Evolutionary conservation across 1,140 invertebrate genomes (phyloP).

Genomic region (Ectropis grisescens): DNA sequence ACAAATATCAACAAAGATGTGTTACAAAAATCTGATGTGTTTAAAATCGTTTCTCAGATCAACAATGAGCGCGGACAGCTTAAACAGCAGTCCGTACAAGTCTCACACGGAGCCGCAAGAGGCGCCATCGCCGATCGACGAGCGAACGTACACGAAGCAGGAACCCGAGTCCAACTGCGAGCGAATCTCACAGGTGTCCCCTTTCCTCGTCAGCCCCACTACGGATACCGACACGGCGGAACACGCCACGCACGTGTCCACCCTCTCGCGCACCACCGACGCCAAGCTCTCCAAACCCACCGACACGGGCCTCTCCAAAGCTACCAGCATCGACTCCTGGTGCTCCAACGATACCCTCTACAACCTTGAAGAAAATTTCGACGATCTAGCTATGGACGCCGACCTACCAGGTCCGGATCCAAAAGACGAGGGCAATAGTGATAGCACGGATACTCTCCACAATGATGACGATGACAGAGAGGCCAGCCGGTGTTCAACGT

Average conservation of each 20-base stretch:
- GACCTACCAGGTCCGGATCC: conserved; percentile 26
- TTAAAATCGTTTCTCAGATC: too few species aligned
- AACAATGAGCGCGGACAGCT: conserved; percentile 64
- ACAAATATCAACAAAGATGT: too few species aligned
- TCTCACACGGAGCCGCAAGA: conserved; percentile 15
- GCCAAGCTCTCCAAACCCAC: conserved; percentile 55
- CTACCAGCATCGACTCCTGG: conserved; percentile 73
- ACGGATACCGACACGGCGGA: conserved; percentile 51
- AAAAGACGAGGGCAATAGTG: conserved; percentile 37
- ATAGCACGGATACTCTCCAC: conserved; percentile 49
- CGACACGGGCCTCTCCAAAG: conserved; percentile 65
- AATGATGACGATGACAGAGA: conserved; percentile 53
- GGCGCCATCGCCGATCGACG: conserved; percentile 29
- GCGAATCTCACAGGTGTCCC: conserved; percentile 53
- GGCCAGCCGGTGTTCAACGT: conserved; percentile 49
- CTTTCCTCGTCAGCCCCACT: conserved; percentile 49
- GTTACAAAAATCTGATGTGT: too few species aligned
- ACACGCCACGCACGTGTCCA: conserved; percentile 43
- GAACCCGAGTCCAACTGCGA: conserved; percentile 47
- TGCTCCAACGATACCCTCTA: conserved; percentile 74
- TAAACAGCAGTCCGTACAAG: conserved; percentile 50
- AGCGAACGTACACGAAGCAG: conserved; percentile 44
- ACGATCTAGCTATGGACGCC: conserved; percentile 56
- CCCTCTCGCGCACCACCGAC: conserved; percentile 58
- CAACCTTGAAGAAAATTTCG: conserved; percentile 72